phyloP scores from a whole-genome alignment of 2,113 vertebrate species.

The Scortum barcoo region DNA sequence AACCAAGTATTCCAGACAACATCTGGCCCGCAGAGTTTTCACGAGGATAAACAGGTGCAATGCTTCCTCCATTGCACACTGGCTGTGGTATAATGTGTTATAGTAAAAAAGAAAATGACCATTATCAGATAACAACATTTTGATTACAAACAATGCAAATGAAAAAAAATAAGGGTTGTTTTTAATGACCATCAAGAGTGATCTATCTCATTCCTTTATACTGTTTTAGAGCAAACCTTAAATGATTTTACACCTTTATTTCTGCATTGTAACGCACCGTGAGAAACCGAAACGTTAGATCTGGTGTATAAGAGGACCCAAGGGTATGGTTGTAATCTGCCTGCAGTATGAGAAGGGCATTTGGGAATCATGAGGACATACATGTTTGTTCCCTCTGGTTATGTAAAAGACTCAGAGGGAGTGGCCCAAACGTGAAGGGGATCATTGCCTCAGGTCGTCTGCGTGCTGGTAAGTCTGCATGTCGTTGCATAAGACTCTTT shows the following conservation, averaged over 20 bases:
- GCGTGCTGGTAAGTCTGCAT: conserved; percentile 40
- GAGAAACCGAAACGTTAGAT: conserved; percentile 2
- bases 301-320: background rate
- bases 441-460: conserved; percentile 59
- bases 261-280: background rate
- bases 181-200: background rate
- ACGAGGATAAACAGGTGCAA: conserved; percentile 44
- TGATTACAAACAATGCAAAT: background rate
- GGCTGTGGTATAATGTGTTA: background rate
- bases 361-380: conserved; percentile 46
- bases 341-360: conserved; percentile 44
- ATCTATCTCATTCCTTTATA: background rate
- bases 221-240: too few species aligned
- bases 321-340: conserved; percentile 29
- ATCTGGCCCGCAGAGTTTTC: conserved; percentile 53
- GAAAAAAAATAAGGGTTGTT: background rate
- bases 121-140: background rate
- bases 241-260: background rate
- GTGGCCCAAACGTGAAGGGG: conserved; percentile 53
- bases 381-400: conserved; percentile 58
- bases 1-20: conserved; percentile 57
- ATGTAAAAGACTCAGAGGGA: conserved; percentile 69
- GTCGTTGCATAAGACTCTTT: conserved; percentile 73
- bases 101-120: background rate
- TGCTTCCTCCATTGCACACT: conserved; percentile 14